A percentile compares a stretch with the other conserved stretches of the same genome.
These are phyloP conservation scores for Drosophila siamana DNA, from an alignment of 2,888 invertebrate genomes.

Conservation along the genomic window DNA sequence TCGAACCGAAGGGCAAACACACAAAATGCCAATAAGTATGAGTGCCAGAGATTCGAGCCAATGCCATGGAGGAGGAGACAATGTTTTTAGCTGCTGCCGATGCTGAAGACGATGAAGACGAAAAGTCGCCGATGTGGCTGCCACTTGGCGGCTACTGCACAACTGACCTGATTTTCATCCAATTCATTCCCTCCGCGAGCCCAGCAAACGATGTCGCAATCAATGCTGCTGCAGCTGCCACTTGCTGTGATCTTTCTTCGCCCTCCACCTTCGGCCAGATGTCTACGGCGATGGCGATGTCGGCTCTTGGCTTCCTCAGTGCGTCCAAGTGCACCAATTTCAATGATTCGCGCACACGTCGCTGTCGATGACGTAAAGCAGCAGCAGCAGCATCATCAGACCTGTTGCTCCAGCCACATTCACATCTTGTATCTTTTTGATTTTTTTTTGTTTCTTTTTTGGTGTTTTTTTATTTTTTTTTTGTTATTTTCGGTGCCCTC, in stretches of 20 bases:
- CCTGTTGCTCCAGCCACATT: slow-evolving; percentile 29
- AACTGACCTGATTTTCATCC: slow-evolving; percentile 66
- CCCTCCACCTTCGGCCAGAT: slow-evolving; percentile 16
- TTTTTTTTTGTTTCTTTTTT: neutral
- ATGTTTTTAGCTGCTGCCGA: neutral
- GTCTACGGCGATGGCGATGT: slow-evolving; percentile 28
- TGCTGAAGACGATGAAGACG: slow-evolving; percentile 20
- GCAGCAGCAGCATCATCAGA: slow-evolving; percentile 34
- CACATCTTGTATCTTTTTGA: neutral
- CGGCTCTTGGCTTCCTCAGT: slow-evolving; percentile 64
- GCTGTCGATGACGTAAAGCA: slow-evolving; percentile 71
- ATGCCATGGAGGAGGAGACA: slow-evolving; percentile 21
- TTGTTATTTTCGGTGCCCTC: slow-evolving; percentile 21
- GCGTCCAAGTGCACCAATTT: slow-evolving; percentile 78
- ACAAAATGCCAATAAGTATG: slow-evolving; percentile 65
- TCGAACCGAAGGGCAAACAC: slow-evolving; percentile 67
- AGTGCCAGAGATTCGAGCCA: slow-evolving; percentile 24
- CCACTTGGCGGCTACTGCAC: slow-evolving; percentile 72
- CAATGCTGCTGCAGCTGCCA: slow-evolving; percentile 29
- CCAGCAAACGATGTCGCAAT: slow-evolving; percentile 60
- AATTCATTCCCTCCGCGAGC: slow-evolving; percentile 6
- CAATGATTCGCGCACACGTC: slow-evolving; percentile 53
- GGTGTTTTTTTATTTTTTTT: neutral
- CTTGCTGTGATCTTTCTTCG: slow-evolving; percentile 34
- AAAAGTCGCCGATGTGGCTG: slow-evolving; percentile 35